A percentile compares a stretch with the other conserved stretches of the same genome.
Evolutionary conservation across 2,888 invertebrate genomes (phyloP).

Genomic region (Aphelenchoides bicaudatus): DNA sequence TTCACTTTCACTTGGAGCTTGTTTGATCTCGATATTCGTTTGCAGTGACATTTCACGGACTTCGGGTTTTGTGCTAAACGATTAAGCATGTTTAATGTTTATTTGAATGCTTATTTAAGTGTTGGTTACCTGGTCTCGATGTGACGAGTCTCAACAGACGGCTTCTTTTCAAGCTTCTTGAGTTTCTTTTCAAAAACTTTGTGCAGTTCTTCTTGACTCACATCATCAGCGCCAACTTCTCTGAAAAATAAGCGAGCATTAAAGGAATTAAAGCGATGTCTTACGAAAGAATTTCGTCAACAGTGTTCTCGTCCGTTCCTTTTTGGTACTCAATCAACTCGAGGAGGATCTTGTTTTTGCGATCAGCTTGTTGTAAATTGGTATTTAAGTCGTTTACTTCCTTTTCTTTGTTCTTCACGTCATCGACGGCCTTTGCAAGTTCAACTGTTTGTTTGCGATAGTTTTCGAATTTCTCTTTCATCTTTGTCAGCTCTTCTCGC

Average conservation of each 20-base stretch:
- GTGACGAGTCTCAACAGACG: slow-evolving; percentile 6
- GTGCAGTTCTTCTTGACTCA: slow-evolving; percentile 38
- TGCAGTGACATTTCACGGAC: slow-evolving; percentile 25
- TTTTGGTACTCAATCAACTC: slow-evolving; percentile 10
- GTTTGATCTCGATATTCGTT: slow-evolving; percentile 19
- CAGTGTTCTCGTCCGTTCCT: slow-evolving; percentile 2
- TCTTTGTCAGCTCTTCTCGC: slow-evolving; percentile 10
- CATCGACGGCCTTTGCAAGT: slow-evolving; percentile 15
- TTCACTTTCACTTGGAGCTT: slow-evolving; percentile 21
- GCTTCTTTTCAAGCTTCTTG: slow-evolving; percentile 1
- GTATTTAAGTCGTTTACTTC: neutral
- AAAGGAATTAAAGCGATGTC: slow-evolving; percentile 2
- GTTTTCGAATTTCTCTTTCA: slow-evolving; percentile 9
- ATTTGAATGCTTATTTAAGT: neutral
- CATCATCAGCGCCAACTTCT: slow-evolving; percentile 11
- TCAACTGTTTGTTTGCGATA: slow-evolving; percentile 13
- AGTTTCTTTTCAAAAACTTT: slow-evolving; percentile 23
- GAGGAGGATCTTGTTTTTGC: slow-evolving; percentile 11
- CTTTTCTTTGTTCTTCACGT: slow-evolving; percentile 19
- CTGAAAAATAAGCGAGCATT: neutral
- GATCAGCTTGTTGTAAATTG: neutral
- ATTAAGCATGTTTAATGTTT: neutral
- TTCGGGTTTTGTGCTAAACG: slow-evolving; percentile 22
- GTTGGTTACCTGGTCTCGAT: slow-evolving; percentile 6
- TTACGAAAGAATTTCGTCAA: slow-evolving; percentile 5